Evolutionary conservation across 2,113 vertebrate species (phyloP).

Genomic region (Varanus salvator): DNA sequence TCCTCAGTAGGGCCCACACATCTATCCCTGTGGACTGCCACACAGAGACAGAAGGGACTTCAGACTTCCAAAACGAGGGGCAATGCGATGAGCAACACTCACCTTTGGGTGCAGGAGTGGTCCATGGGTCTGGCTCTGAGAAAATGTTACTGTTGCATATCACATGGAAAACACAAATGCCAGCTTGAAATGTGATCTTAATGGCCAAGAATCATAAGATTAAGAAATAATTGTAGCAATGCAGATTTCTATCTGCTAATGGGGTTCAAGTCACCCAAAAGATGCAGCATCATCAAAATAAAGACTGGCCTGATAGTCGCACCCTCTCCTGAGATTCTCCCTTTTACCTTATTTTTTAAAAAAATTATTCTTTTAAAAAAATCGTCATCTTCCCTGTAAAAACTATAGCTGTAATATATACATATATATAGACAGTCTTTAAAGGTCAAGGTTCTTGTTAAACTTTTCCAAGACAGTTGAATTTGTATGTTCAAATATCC

Average conservation of each 20-base stretch:
- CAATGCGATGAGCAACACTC: background rate
- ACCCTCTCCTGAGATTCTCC: slow-evolving; percentile 75
- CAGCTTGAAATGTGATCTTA: background rate
- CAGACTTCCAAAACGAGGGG: background rate
- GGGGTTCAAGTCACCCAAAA: slow-evolving; percentile 56
- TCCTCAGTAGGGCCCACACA: background rate
- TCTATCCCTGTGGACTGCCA: too few relatives aligned
- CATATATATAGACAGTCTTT: slow-evolving; percentile 60
- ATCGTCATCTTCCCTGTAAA: slow-evolving; percentile 71
- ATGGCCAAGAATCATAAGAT: background rate
- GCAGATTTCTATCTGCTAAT: slow-evolving; percentile 7
- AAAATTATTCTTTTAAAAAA: slow-evolving; percentile 71
- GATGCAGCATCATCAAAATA: slow-evolving; percentile 74
- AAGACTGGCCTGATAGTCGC: slow-evolving; percentile 69
- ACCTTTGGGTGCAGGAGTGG: background rate
- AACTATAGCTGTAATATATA: slow-evolving; percentile 79
- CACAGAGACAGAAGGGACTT: background rate
- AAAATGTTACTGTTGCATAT: background rate
- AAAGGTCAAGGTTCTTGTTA: slow-evolving; percentile 79
- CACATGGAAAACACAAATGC: too few relatives aligned
- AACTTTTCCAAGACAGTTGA: slow-evolving; percentile 84
- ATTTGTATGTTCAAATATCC: slow-evolving; percentile 89
- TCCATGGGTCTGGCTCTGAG: background rate
- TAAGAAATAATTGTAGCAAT: background rate
- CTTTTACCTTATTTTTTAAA: slow-evolving; percentile 70